phyloP scores from a whole-genome alignment of 2,113 vertebrate genomes.

The Apteryx mantelli region DNA sequence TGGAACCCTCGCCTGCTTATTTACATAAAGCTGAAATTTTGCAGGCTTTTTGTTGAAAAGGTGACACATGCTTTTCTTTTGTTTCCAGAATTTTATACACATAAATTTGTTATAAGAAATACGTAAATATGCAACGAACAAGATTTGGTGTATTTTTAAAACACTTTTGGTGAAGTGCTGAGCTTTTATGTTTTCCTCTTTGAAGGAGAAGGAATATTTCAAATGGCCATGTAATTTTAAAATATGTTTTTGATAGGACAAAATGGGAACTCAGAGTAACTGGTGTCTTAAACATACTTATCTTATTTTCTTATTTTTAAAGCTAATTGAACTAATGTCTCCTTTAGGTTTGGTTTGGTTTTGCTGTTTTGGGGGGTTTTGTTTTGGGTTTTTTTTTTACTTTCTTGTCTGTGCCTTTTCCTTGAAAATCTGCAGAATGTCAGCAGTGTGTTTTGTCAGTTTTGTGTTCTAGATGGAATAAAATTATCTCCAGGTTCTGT shows the following conservation, averaged over 20 bases:
- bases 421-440: background rate
- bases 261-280: background rate
- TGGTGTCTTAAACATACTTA: background rate
- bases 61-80: conserved; percentile 57
- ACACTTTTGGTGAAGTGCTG: background rate
- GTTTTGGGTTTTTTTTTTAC: background rate
- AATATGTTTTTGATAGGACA: background rate
- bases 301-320: background rate
- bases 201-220: background rate
- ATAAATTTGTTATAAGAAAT: background rate
- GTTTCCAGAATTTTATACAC: background rate
- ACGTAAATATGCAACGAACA: background rate
- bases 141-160: background rate
- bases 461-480: background rate
- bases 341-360: background rate
- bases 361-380: background rate
- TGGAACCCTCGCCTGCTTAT: background rate
- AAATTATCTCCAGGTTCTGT: background rate
- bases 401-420: background rate
- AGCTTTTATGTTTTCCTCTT: background rate
- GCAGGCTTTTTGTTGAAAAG: conserved; percentile 48
- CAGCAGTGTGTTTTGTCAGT: background rate
- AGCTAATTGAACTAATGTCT: background rate
- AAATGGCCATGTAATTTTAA: background rate
- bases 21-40: conserved; percentile 38